These are phyloP conservation scores for Tribolium freemani DNA, from an alignment of 2,888 invertebrate species.

Conservation along the genomic window DNA sequence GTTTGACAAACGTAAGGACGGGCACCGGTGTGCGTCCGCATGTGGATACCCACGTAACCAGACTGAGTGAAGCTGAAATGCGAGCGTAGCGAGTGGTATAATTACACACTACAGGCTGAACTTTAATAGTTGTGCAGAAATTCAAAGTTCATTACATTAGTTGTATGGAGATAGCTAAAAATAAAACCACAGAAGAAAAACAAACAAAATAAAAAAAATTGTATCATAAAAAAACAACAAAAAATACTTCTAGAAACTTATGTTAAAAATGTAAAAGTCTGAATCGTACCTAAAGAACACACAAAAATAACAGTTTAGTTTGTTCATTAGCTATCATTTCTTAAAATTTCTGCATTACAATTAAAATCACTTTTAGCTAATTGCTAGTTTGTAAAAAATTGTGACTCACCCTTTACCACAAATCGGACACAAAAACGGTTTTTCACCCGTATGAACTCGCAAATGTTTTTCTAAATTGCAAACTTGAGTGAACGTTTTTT, in stretches of 20 bases:
- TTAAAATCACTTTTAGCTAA: background rate
- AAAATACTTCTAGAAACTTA: too few relatives aligned
- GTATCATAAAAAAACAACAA: too few relatives aligned
- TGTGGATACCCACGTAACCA: slow-evolving; percentile 68
- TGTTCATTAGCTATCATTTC: too few relatives aligned
- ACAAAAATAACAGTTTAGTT: too few relatives aligned
- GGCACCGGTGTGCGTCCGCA: slow-evolving; percentile 68
- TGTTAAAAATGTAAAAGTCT: too few relatives aligned
- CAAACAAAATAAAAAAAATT: too few relatives aligned
- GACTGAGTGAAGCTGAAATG: slow-evolving; percentile 66
- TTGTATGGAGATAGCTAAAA: background rate
- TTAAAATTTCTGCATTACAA: too few relatives aligned
- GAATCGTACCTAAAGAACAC: too few relatives aligned
- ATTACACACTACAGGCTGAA: background rate
- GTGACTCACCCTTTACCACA: slow-evolving; percentile 65
- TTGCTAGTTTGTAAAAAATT: background rate
- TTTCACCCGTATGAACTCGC: slow-evolving; percentile 68
- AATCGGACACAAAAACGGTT: slow-evolving; percentile 66
- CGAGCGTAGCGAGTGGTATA: slow-evolving; percentile 24
- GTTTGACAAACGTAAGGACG: slow-evolving; percentile 67
- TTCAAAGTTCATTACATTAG: background rate
- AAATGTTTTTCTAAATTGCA: slow-evolving; percentile 68
- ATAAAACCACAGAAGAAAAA: too few relatives aligned
- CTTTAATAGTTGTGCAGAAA: background rate
- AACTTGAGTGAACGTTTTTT: slow-evolving; percentile 66